phyloP scores from a whole-genome alignment of 2,113 vertebrate species.

The Blennius ocellaris region DNA sequence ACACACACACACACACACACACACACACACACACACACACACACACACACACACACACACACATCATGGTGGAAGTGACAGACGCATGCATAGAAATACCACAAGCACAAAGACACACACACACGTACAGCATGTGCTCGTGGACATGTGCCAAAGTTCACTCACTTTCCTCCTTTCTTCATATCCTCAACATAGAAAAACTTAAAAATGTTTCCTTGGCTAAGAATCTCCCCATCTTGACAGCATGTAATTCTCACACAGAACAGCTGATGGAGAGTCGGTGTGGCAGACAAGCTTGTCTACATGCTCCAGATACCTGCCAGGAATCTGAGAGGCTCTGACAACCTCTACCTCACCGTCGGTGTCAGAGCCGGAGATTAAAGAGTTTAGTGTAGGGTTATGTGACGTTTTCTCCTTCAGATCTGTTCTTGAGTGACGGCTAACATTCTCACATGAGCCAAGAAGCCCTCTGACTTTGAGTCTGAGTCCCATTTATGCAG shows the following conservation, averaged over 20 bases:
- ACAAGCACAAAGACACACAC: too few species aligned
- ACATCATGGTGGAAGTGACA: too few species aligned
- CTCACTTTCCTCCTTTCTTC: neutral
- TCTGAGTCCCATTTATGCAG: constrained; percentile 2
- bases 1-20: neutral
- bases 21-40: neutral
- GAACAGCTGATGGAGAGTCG: too few species aligned
- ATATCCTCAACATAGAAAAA: neutral
- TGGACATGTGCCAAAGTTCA: too few species aligned
- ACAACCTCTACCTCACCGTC: constrained; percentile 14
- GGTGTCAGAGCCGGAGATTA: constrained; percentile 20
- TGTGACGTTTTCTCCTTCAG: constrained; percentile 1
- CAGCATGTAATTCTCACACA: neutral
- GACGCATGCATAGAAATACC: too few species aligned
- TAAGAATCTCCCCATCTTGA: neutral
- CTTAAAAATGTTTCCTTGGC: too few species aligned
- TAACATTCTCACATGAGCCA: constrained; percentile 6
- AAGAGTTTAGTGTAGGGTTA: constrained; percentile 1
- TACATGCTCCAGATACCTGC: constrained; percentile 33
- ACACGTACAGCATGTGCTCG: too few species aligned
- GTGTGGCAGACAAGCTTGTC: constrained; percentile 15
- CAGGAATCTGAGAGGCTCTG: constrained; percentile 27
- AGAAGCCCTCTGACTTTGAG: neutral
- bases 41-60: too few species aligned
- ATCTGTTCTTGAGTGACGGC: constrained; percentile 6